A percentile compares a stretch with the other conserved stretches of the same genome.
Conservation (phyloP, 2,113 vertebrate species). For the Paratilapia polleni region DNA sequence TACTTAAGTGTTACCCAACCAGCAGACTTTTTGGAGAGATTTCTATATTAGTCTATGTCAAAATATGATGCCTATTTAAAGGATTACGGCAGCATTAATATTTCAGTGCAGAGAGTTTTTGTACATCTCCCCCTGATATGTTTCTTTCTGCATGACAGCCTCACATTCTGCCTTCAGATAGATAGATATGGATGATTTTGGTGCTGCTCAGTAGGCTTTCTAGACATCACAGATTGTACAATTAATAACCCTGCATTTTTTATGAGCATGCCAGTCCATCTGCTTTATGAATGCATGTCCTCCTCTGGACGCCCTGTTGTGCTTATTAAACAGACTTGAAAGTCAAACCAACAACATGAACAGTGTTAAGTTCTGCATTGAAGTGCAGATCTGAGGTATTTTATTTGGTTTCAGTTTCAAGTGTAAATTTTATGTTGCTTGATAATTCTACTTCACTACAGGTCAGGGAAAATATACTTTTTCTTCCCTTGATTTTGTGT, state of each 20-base stretch:
- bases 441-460: neutral
- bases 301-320: slow-evolving; percentile 42
- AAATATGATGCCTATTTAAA: slow-evolving; percentile 54
- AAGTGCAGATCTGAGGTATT: neutral
- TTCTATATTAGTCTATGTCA: slow-evolving; percentile 53
- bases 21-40: slow-evolving; percentile 33
- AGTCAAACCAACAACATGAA: slow-evolving; percentile 32
- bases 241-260: slow-evolving; percentile 78
- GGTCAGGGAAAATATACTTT: neutral
- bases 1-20: slow-evolving; percentile 53
- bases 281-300: slow-evolving; percentile 73
- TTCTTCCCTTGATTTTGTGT: neutral
- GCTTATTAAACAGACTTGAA: slow-evolving; percentile 22
- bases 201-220: slow-evolving; percentile 40
- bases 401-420: neutral
- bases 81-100: slow-evolving; percentile 44
- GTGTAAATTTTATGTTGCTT: neutral
- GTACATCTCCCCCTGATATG: slow-evolving; percentile 13
- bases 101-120: slow-evolving; percentile 40
- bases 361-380: neutral
- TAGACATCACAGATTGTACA: slow-evolving; percentile 70
- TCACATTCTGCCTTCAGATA: slow-evolving; percentile 37
- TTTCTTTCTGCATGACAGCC: slow-evolving; percentile 28
- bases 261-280: slow-evolving; percentile 79
- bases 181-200: slow-evolving; percentile 35